Evolutionary conservation across 2,888 invertebrate genomes (phyloP).

Genomic region (Orchestes rusci): DNA sequence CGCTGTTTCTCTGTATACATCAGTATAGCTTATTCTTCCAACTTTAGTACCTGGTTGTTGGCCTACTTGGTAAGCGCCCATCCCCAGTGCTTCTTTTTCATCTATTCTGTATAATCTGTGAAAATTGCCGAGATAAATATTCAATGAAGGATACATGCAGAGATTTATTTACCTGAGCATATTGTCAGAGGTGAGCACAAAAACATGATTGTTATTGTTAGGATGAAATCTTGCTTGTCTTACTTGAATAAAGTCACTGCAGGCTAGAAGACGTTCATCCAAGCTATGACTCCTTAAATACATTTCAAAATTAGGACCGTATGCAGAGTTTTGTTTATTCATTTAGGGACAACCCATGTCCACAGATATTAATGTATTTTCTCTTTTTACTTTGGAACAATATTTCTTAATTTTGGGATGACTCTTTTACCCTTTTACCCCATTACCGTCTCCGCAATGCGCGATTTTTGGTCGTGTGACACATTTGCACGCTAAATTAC

Average conservation of each 20-base stretch:
- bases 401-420: constrained; percentile 21
- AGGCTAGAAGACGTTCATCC: constrained; percentile 65
- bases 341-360: too few relatives aligned
- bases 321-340: too few relatives aligned
- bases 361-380: too few relatives aligned
- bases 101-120: constrained; percentile 39
- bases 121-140: constrained; percentile 8
- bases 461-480: constrained; percentile 24
- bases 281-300: constrained; percentile 62
- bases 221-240: constrained; percentile 82
- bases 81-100: constrained; percentile 30
- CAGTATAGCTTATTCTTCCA: constrained; percentile 38
- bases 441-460: constrained; percentile 23
- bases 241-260: constrained; percentile 61
- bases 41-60: constrained; percentile 37
- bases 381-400: constrained; percentile 20
- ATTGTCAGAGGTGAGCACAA: constrained; percentile 80
- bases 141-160: neutral
- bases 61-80: constrained; percentile 37
- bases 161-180: constrained; percentile 60
- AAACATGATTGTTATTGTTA: constrained; percentile 64
- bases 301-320: too few relatives aligned
- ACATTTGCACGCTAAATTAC: constrained; percentile 24
- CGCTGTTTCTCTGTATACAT: constrained; percentile 70
- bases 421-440: constrained; percentile 21